Evolutionary conservation across 92 coral and sea anemone species (phyloP).

Genomic region (Diadumene lineata): DNA sequence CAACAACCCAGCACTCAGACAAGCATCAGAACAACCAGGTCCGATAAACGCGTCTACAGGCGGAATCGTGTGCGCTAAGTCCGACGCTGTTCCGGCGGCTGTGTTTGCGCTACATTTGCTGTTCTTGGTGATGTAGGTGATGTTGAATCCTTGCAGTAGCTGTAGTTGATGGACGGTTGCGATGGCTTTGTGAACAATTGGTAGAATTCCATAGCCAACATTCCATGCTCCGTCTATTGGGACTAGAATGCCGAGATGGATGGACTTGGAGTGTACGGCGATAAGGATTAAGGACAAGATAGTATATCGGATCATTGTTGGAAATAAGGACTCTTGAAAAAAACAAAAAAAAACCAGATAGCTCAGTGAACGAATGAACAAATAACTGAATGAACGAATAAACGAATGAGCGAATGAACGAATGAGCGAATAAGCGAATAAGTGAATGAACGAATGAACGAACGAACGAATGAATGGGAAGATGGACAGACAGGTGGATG

Average conservation of each 20-base stretch:
- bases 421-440: neutral
- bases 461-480: neutral
- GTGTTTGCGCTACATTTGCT: constrained; percentile 43
- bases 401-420: neutral
- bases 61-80: constrained; percentile 37
- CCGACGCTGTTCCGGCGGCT: constrained; percentile 63
- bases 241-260: constrained; percentile 48
- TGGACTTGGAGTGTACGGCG: neutral
- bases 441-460: neutral
- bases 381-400: neutral
- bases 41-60: constrained; percentile 60
- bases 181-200: constrained; percentile 59
- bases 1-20: constrained; percentile 52
- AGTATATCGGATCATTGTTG: neutral
- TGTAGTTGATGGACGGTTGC: constrained; percentile 30
- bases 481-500: neutral
- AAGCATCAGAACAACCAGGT: constrained; percentile 79
- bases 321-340: neutral
- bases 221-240: constrained; percentile 60
- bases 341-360: neutral
- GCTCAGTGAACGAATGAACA: neutral
- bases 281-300: neutral
- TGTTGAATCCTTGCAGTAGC: constrained; percentile 50
- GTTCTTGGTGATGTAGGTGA: constrained; percentile 46
- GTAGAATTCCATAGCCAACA: constrained; percentile 57